Evolutionary conservation across 1,140 invertebrate species (phyloP), one percentile per base, ranked within the genome.

Genomic region (Dendrolimus kikuchii): DNA sequence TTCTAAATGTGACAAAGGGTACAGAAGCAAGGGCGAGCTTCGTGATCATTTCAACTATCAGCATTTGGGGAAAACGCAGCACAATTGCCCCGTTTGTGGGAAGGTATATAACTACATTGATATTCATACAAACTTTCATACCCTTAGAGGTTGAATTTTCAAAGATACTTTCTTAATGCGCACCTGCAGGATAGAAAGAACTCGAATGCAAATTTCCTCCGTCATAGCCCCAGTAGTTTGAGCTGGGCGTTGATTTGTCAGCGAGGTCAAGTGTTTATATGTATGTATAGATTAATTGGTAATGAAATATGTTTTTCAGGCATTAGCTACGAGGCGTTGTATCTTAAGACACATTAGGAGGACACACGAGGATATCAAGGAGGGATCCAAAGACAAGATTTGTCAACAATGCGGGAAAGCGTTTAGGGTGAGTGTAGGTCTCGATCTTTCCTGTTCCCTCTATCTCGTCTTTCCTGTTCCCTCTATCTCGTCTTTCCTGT

Each of bases 11-110:
- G 59, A 64, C n/a, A 77, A 77, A 36, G 71, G 68, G 0, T 77
- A 77, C 39, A 53, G 66, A 0, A 71, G 71, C 0, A 55, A 51
- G 5, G 71, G 66, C 0, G 74, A 71, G 40, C 46, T 74, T 0
- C 37, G 53, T 36, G 73, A 78, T 41, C 72, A 77, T 45, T 48
- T 67, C 7, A 75, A 75, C 46, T 77, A 74, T 36, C 56, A 55
- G 6, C 74, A 77, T 47, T 53, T 62, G 47, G 61, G 65, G 5
- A 66, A 63, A 38, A 70, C 66, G 0, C 62, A 62, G 7, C 68
- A 73, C 57, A 63, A 66, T 36, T 76, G 73, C 46, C 54, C 59
- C 3, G 38, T 62, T 7, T 76, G 71, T 40, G 59, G 54, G 1
- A 76, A 76, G 62, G 70, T 76, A 44, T 51, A 46, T 49, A 6